Conservation (phyloP, 1,140 invertebrate genomes). For the Stegodyphus dumicola region DNA sequence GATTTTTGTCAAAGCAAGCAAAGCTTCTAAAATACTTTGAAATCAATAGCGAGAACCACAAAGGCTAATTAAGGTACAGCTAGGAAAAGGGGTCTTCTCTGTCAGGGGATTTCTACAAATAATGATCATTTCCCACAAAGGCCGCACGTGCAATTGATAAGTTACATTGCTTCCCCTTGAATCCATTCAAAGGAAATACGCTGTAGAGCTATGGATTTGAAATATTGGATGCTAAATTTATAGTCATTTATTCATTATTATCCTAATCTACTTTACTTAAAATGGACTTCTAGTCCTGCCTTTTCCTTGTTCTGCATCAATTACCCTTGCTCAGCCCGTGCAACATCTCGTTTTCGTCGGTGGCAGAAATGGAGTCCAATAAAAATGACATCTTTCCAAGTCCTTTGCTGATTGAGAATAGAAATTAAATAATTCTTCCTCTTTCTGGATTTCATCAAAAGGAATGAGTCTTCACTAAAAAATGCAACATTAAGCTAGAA, state of each 20-base stretch:
- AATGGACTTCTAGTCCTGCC: constrained; percentile 36
- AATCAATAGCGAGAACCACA: constrained; percentile 27
- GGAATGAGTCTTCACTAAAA: no score
- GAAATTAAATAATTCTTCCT: no score
- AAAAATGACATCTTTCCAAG: constrained; percentile 25
- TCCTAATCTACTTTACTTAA: constrained; percentile 43
- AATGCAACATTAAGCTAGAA: no score
- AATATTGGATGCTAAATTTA: constrained; percentile 42
- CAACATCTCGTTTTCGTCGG: not conserved
- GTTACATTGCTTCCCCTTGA: constrained; percentile 1
- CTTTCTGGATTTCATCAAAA: no score
- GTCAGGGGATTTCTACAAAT: constrained; percentile 26
- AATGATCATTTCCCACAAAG: constrained; percentile 20
- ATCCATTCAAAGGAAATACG: not conserved
- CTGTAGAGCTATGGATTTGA: constrained; percentile 32
- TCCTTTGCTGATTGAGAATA: no score
- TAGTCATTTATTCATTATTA: constrained; percentile 56
- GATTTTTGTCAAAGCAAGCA: no score
- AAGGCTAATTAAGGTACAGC: constrained; percentile 31
- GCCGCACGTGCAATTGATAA: constrained; percentile 16
- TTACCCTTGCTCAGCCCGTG: constrained; percentile 4
- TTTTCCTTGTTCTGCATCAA: constrained; percentile 59
- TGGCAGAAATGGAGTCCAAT: constrained; percentile 41
- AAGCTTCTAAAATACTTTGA: not conserved
- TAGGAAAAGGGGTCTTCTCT: constrained; percentile 24